A percentile compares a stretch with the other conserved stretches of the same genome.
phyloP scores from a whole-genome alignment of 2,797 vertebrate genomes.

The Muraenolepis orangiensis region DNA sequence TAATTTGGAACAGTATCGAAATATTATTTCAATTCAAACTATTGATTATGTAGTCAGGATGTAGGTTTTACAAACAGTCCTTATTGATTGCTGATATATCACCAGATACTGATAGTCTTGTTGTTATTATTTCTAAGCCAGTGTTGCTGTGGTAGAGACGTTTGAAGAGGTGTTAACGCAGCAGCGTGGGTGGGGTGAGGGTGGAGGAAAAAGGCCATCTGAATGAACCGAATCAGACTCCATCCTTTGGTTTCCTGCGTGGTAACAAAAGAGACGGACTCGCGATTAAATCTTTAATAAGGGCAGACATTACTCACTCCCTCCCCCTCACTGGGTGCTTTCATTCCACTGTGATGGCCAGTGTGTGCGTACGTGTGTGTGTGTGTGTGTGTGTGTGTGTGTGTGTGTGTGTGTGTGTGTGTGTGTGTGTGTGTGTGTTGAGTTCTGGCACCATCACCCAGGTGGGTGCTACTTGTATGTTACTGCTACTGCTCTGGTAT shows the following conservation, averaged over 20 bases:
- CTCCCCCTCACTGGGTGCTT: background rate
- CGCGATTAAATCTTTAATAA: background rate
- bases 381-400: too few species aligned
- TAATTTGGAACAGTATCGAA: background rate
- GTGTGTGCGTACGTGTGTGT: too few species aligned
- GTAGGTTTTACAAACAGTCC: background rate
- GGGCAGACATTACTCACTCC: background rate
- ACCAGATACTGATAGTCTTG: background rate
- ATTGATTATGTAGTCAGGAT: background rate
- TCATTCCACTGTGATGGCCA: background rate
- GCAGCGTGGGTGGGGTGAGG: background rate
- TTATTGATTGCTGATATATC: background rate
- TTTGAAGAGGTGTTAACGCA: background rate
- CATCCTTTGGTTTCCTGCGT: background rate
- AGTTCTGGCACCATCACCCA: background rate
- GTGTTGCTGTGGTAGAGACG: background rate
- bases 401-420: too few species aligned
- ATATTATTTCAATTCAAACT: background rate
- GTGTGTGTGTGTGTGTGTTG: too few species aligned
- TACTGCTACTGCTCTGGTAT: too few species aligned
- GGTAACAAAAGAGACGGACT: background rate
- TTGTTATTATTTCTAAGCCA: background rate
- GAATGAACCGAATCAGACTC: background rate
- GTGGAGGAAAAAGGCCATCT: background rate
- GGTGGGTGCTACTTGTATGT: background rate